Base-by-base conservation (phyloP, 2,113 vertebrate genomes). In the Periophthalmodon schlosseri region DNA sequence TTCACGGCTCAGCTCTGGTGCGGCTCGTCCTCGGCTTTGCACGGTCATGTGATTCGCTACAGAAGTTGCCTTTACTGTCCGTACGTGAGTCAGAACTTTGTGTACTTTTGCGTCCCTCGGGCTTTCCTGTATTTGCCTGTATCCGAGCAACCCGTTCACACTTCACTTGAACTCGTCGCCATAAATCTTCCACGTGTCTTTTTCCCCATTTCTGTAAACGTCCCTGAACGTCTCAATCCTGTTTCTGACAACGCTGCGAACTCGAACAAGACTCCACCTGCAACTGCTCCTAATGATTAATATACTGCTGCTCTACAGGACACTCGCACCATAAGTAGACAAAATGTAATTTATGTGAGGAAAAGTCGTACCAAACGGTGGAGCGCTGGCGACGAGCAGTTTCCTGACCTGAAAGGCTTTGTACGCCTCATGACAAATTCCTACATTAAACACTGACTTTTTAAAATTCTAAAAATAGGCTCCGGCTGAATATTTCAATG, bases 151-250 rank as follows among this genome's bases (percentile, higher is more conserved):
- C 72, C 2, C 44, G 54, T 47, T 64, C 78, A 68, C 78, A 71
- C 84, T 72, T 80, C 70, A 78, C 69, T 86, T 83, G 57, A 61
- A 88, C 85, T 84, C 83, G 63, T 74, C 18, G 70, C 76, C 77
- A 70, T 89, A 88, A 87, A 89, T 84, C 89, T 69, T 60, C 21
- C 11, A 9, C 34, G 23, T 50, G 61, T 66, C 15, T 18, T 5
- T 34, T 61, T 67, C 54, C 50, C 20, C 65, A 72, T 77, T 69
- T 69, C 64, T 72, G 72, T 15, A 46, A 14, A 9, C 73, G 21
- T 72, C 64, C 76, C 73, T 63, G 2, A 72, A 72, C 76, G 39
- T 74, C 69, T 86, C 78, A 80, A 67, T 79, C 68, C 57, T 20
- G 60, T 20, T 64, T 52, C 68, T 74, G 70, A 46, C 69, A 56